Percentiles rank a stretch among this genome's conserved stretches.
phyloP scores from a whole-genome alignment of 2,888 invertebrate species.

The Leptinotarsa haldemani region DNA sequence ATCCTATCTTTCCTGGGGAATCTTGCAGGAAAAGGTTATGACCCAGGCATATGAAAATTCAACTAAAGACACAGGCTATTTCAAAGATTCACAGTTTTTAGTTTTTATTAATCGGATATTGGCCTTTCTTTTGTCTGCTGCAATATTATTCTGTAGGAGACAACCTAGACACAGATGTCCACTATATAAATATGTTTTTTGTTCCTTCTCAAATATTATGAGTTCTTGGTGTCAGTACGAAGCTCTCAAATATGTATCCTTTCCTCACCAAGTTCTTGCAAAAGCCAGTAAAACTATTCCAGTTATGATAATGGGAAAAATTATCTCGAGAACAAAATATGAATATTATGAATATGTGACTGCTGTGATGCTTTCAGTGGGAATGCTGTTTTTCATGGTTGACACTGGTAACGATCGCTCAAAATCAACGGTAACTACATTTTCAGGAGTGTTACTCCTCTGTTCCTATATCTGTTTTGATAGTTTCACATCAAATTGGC shows the following conservation, averaged over 20 bases:
- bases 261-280: conserved; percentile 95
- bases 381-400: conserved; percentile 93
- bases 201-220: conserved; percentile 96
- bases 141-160: conserved; percentile 72
- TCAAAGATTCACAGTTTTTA: conserved; percentile 95
- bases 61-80: conserved; percentile 75
- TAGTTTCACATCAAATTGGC: conserved; percentile 99
- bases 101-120: conserved; percentile 95
- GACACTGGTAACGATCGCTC: conserved; percentile 75
- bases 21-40: conserved; percentile 98
- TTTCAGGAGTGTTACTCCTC: conserved; percentile 87
- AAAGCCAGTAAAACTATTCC: conserved; percentile 99
- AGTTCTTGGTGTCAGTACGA: conserved; percentile 99
- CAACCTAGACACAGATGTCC: conserved; percentile 84
- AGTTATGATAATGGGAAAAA: conserved; percentile 97
- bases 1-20: conserved; percentile 95
- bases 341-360: conserved; percentile 92
- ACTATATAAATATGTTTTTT: conserved; percentile 93
- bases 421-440: conserved; percentile 77
- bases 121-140: conserved; percentile 80
- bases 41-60: conserved; percentile 79
- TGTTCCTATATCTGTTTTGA: conserved; percentile 93
- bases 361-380: conserved; percentile 88
- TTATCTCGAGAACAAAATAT: conserved; percentile 88
- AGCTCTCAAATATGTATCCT: conserved; percentile 97